Evolutionary conservation across 2,888 invertebrate genomes (phyloP).

Genomic region (Oxyteleia sp.): DNA sequence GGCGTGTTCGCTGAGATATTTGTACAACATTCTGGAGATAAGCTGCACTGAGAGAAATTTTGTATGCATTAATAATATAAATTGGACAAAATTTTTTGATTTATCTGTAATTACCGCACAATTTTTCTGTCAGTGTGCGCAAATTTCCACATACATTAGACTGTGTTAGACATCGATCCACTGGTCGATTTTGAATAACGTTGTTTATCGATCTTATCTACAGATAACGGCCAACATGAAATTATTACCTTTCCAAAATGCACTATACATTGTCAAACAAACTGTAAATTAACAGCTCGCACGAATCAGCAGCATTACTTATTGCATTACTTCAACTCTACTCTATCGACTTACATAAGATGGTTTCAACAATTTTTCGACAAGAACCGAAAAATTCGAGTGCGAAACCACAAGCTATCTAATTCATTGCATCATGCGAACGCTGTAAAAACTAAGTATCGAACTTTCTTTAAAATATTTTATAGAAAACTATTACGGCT

Average conservation of each 20-base stretch:
- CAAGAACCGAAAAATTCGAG: neutral
- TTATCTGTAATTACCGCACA: no score
- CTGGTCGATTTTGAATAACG: neutral
- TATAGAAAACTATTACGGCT: neutral
- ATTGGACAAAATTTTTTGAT: no score
- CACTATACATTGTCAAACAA: no score
- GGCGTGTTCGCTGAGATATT: neutral
- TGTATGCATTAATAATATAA: no score
- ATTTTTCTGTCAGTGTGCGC: no score
- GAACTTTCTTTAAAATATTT: neutral
- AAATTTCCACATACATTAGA: neutral
- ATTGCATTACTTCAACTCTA: neutral
- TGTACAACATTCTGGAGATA: neutral
- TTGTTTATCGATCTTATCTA: neutral
- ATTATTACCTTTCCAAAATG: no score
- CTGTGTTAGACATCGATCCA: neutral
- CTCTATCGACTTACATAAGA: neutral
- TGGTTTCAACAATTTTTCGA: neutral
- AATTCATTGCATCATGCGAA: neutral
- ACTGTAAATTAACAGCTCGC: no score
- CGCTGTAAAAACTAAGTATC: neutral
- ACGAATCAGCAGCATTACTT: neutral
- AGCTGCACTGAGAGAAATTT: no score
- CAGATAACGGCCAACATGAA: no score
- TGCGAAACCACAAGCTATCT: neutral